Conservation (phyloP, 2,888 invertebrate genomes). For the Ophraella communa region DNA sequence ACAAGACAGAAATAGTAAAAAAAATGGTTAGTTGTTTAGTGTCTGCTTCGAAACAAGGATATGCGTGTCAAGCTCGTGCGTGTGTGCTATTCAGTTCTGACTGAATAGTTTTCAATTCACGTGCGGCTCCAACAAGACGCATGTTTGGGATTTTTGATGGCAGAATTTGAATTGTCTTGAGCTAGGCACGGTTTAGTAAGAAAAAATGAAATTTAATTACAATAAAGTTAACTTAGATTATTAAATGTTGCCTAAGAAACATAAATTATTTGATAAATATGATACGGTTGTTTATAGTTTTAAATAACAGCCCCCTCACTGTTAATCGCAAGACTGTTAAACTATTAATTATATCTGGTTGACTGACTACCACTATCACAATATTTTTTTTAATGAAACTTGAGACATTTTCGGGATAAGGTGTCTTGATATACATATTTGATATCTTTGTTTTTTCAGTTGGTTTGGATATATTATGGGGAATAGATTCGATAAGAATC, state of each 20-base stretch:
- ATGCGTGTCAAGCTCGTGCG: conserved; percentile 26
- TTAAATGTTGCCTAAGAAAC: too few relatives aligned
- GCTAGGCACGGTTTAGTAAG: not conserved
- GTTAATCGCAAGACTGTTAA: not conserved
- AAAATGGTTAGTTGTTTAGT: conserved; percentile 17
- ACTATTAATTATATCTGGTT: conserved; percentile 22
- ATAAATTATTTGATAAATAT: too few relatives aligned
- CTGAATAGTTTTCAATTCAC: conserved; percentile 15
- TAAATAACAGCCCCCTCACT: not conserved
- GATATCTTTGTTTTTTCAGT: conserved; percentile 24
- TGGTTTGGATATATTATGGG: conserved; percentile 9
- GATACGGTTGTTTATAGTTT: too few relatives aligned
- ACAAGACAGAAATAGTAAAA: conserved; percentile 3
- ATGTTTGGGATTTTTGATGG: conserved; percentile 15
- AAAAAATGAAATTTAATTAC: not conserved
- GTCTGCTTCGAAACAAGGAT: conserved; percentile 28
- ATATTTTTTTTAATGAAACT: conserved; percentile 27
- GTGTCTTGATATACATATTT: conserved; percentile 14
- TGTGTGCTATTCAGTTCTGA: conserved; percentile 23
- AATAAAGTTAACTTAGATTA: too few relatives aligned
- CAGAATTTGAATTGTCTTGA: conserved; percentile 9
- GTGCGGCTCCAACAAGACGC: conserved; percentile 30
- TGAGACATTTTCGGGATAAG: conserved; percentile 16
- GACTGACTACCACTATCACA: too few relatives aligned
- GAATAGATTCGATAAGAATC: conserved; percentile 18